Conservation (phyloP, 2,888 invertebrate species). For the Netelia melanura region DNA sequence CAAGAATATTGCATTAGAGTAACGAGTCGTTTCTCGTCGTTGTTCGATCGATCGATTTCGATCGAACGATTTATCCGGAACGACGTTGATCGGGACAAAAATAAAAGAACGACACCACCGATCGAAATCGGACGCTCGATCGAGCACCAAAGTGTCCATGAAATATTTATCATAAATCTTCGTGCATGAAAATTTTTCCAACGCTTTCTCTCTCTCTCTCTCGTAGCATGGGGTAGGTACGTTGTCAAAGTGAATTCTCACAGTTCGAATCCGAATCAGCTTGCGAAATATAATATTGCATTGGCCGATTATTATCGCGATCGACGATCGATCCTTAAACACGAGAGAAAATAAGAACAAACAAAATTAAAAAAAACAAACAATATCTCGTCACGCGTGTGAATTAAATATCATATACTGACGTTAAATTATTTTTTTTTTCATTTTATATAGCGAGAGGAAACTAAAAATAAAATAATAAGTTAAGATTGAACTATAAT, state of each 20-base stretch:
- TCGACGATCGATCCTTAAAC: no score
- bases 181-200: background rate
- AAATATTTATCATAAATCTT: slow-evolving; percentile 35
- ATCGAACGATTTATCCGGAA: background rate
- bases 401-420: no score
- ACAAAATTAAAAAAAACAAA: no score
- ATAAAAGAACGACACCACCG: background rate
- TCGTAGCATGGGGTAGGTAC: background rate
- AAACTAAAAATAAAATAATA: background rate
- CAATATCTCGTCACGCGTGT: no score
- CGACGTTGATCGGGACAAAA: background rate
- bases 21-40: background rate
- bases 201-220: background rate
- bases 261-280: no score
- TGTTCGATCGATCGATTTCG: slow-evolving; percentile 14
- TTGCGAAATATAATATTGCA: no score
- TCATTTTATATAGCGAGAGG: no score
- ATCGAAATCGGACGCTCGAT: slow-evolving; percentile 24
- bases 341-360: no score
- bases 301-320: no score
- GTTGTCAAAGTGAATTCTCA: background rate
- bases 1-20: slow-evolving; percentile 9
- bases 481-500: background rate
- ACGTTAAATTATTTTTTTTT: no score
- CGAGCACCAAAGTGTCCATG: slow-evolving; percentile 22